Evolutionary conservation across 2,888 invertebrate species (phyloP), one percentile per base, ranked within the genome.

Genomic region (Drosophila histrio): DNA sequence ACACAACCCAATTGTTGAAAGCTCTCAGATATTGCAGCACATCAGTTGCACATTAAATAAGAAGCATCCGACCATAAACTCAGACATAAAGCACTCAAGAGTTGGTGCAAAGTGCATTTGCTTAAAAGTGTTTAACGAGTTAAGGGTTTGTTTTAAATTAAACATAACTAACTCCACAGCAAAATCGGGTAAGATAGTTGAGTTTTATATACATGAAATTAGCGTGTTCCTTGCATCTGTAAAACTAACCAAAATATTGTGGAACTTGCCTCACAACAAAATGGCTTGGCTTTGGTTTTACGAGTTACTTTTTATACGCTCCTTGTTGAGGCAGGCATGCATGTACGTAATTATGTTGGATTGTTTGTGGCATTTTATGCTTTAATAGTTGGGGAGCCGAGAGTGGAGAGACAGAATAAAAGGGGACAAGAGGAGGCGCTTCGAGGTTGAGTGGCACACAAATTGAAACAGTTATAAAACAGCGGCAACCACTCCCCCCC

Each of bases 381-480:
- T 79, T 83, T 81, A 81, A 77, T 79, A 79, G 79, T 72, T 77
- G 21, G 17, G 32, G 11, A 36, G 24, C 24, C 24, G 6, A 7
- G n/a, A 24, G 36, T 0, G 7, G 3, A 17, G 24, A 4, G 34
- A 2, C 17, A 11, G 34, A 13, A 19, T 0, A 28, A 19, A 2
- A 13, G 3, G 8, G 24, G 17, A 15, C 47, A n/a, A 22, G 2
- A 17, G 30, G 44, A 28, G 41, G 34, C n/a, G n/a, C 17, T 24
- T 50, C 34, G 36, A 36, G 36, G 39, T 53, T 39, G 43, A 59
- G 44, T 52, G 67, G 50, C 50, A 38, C 47, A 58, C 59, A 72
- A 72, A 71, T 58, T 67, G 59, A 63, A 77, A 79, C 70, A 62
- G 73, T 54, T 64, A 59, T 59, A 79, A 73, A 77, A 73, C 63